phyloP scores from a whole-genome alignment of 2,113 vertebrate genomes.

The Perca schrenkii region DNA sequence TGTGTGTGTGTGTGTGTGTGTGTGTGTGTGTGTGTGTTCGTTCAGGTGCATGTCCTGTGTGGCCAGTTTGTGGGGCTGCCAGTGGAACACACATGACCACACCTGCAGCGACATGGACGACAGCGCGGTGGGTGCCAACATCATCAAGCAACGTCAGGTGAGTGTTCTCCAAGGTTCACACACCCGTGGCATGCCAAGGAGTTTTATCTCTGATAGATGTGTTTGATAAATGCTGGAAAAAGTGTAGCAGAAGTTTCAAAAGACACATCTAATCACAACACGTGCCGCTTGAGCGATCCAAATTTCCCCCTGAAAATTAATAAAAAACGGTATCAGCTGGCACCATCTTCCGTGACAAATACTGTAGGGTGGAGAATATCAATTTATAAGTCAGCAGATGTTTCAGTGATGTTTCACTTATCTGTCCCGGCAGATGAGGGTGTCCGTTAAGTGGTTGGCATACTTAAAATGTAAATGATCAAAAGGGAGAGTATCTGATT shows the following conservation, averaged over 20 bases:
- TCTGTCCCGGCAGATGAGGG: conserved; percentile 59
- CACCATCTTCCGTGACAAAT: conserved; percentile 71
- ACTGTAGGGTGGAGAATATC: conserved; percentile 59
- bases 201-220: neutral
- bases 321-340: conserved; percentile 65
- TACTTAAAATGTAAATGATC: conserved; percentile 62
- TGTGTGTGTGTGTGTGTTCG: conserved; percentile 50
- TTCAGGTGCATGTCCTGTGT: conserved; percentile 92
- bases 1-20: neutral
- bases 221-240: neutral
- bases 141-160: conserved; percentile 90
- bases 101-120: conserved; percentile 88
- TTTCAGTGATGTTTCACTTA: conserved; percentile 67
- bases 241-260: conserved; percentile 39
- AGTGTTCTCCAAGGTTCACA: conserved; percentile 34
- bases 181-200: neutral
- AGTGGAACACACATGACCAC: conserved; percentile 89
- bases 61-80: conserved; percentile 92
- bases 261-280: conserved; percentile 20
- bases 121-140: conserved; percentile 57
- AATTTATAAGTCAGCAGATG: conserved; percentile 76
- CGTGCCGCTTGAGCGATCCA: conserved; percentile 27
- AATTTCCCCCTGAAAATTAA: conserved; percentile 51
- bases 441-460: conserved; percentile 56
- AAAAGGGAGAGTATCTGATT: conserved; percentile 38